A percentile compares a stretch with the other conserved stretches of the same genome.
Evolutionary conservation across 2,113 vertebrate genomes (phyloP).

Genomic region (Orientallactaga bullata): DNA sequence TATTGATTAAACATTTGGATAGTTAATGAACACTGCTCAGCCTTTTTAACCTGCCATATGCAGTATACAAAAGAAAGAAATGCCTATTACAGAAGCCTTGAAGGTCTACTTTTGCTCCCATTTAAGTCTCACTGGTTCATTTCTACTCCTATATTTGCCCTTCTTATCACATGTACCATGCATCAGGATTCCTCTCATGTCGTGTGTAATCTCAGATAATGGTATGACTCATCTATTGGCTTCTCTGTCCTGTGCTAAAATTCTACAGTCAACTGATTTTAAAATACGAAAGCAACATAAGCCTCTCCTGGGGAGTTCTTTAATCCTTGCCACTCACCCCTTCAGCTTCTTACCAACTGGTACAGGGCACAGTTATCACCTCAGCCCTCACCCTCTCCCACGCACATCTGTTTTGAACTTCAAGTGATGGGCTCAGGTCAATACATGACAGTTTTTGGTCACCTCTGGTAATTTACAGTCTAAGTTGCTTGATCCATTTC

Average conservation of each 20-base stretch:
- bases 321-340: background rate
- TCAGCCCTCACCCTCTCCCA: background rate
- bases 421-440: background rate
- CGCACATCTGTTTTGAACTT: background rate
- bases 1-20: conserved; percentile 90
- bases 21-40: conserved; percentile 86
- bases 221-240: background rate
- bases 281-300: background rate
- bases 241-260: conserved; percentile 19
- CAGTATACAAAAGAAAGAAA: conserved; percentile 47
- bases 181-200: background rate
- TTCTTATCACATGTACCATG: background rate
- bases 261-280: background rate
- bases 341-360: background rate
- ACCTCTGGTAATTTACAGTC: background rate
- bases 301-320: background rate
- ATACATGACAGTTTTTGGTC: background rate
- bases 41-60: conserved; percentile 80
- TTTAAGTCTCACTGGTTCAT: background rate
- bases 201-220: background rate
- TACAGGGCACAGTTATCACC: background rate
- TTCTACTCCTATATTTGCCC: background rate
- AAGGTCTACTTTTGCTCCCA: conserved; percentile 49
- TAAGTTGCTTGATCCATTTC: background rate
- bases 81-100: background rate